Evolutionary conservation across 2,797 vertebrate species (phyloP).

Genomic region (Polyboroides typus): DNA sequence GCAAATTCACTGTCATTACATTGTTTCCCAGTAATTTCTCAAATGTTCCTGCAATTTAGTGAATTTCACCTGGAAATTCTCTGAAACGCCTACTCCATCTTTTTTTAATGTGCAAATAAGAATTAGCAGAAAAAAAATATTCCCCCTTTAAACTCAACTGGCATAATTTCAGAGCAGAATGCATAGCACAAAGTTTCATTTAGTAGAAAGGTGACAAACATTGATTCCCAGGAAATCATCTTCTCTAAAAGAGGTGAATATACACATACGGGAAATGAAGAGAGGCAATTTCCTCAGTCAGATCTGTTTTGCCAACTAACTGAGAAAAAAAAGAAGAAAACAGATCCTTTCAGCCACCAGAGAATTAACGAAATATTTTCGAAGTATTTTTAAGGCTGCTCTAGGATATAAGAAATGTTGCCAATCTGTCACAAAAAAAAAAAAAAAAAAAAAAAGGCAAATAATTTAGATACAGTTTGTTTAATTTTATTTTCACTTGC

Average conservation of each 20-base stretch:
- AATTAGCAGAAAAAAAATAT: neutral
- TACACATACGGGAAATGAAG: neutral
- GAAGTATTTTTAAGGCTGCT: neutral
- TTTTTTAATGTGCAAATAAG: neutral
- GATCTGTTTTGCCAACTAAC: neutral
- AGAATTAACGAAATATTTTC: neutral
- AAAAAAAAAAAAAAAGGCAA: neutral
- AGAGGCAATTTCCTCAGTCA: neutral
- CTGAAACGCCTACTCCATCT: neutral
- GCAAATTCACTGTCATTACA: neutral
- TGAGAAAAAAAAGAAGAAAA: neutral
- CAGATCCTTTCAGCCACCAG: neutral
- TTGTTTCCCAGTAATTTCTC: neutral
- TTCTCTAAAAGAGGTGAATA: neutral
- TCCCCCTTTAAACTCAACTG: neutral
- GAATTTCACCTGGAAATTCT: neutral
- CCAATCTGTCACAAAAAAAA: neutral
- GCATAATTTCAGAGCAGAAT: neutral
- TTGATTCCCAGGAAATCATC: neutral
- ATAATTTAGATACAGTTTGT: neutral
- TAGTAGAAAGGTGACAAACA: neutral
- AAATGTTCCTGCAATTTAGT: neutral
- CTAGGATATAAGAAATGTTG: neutral
- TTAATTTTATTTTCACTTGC: neutral
- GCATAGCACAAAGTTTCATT: neutral